Conservation (phyloP, 2,888 invertebrate species). For the Lissocephala sabroskyi region DNA sequence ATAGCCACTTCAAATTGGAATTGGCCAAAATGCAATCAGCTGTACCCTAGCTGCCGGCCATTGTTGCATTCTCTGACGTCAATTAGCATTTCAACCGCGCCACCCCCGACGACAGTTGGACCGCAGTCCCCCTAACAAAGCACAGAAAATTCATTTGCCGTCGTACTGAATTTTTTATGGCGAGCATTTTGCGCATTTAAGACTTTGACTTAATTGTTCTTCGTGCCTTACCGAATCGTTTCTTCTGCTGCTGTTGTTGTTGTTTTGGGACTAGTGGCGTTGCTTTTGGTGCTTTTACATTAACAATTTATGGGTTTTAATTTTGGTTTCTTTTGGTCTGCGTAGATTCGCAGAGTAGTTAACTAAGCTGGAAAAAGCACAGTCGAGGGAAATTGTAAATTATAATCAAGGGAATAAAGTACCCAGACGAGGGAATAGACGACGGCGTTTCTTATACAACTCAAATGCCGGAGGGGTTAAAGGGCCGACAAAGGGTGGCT, state of each 20-base stretch:
- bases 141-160: constrained; percentile 6
- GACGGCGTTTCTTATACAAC: too few relatives aligned
- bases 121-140: too few relatives aligned
- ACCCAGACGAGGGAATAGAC: too few relatives aligned
- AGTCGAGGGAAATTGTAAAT: constrained; percentile 44
- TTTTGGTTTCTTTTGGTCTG: not conserved
- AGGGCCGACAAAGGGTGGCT: too few relatives aligned
- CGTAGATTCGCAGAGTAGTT: constrained; percentile 1
- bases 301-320: constrained; percentile 43
- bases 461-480: too few relatives aligned
- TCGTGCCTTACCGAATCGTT: too few relatives aligned
- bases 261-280: too few relatives aligned
- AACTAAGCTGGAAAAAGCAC: not conserved
- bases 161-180: too few relatives aligned
- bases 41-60: constrained; percentile 2
- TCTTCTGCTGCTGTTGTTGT: too few relatives aligned
- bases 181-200: too few relatives aligned
- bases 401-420: constrained; percentile 52
- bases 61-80: constrained; percentile 20
- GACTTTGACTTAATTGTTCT: too few relatives aligned
- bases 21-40: not conserved
- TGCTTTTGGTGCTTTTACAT: constrained; percentile 53
- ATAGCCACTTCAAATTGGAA: not conserved
- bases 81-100: constrained; percentile 2
- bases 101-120: too few relatives aligned